Evolutionary conservation across 2,888 invertebrate species (phyloP), one percentile per base, ranked within the genome.

Genomic region (Pristionchus fissidentatus): DNA sequence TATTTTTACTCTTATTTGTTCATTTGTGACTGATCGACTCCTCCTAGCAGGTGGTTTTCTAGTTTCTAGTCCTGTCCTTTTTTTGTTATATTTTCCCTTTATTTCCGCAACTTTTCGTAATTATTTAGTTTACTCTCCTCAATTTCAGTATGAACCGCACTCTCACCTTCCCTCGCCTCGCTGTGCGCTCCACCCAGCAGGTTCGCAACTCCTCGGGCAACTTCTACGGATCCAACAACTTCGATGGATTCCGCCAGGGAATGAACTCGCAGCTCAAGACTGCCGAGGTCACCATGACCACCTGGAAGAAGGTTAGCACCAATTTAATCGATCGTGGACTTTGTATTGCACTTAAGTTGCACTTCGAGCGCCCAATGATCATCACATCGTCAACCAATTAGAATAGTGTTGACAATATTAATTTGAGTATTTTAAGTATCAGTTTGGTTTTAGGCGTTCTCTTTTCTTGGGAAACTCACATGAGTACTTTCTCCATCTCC

Each of bases 141-240:
- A 26, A 26, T 70, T 70, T 70, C 19, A 70, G 70, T n/a, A 83
- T 83, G 83, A 83, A 73, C 70, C 70, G 83, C 83, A 49, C 84
- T 35, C 77, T 83, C 66, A 77, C 55, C 60, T 57, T 84, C 60
- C 85, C 84, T 22, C 85, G 85, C 55, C 73, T 84, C 83, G 84
- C 66, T 29, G 5, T 43, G n/a, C 78, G 55, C 73, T 26, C 70
- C 75, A 75, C 49, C 29, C 52, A 62, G 35, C 35, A 86, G 60
- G 85, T 87, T 79, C 87, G 89, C 73, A 86, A 87, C 83, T 90
- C 90, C 38, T 90, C 90, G 41, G 90, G 91, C 81, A 73, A 86
- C 35, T 90, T 90, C 87, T 91, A 91, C 87, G 89, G 89, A 85
- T 83, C 85, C 83, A 86, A 90, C 86, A 89, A 89, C 84, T 89